Base-by-base conservation (phyloP, 2,888 invertebrate species). In the Caenorhabditis sp. region DNA sequence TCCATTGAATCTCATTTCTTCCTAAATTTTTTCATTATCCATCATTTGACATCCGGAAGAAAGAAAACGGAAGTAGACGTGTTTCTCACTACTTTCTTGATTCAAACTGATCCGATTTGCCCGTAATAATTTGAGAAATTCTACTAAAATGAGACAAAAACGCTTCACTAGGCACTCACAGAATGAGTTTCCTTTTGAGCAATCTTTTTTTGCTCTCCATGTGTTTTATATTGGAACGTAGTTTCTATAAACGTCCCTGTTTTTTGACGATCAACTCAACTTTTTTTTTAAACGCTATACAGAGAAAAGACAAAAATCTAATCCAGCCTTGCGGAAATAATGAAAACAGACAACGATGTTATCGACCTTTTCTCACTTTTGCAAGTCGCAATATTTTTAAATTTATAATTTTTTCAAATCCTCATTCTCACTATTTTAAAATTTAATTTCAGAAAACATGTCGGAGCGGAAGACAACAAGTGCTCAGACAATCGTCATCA, bases 401-500 rank as follows among this genome's bases (percentile, higher is more conserved):
- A 40, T 40, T 40, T 13, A 40, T 40, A 11, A 32, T 32, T 32
- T 20, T 53, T 51, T 53, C 15, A 26, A 55, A 40, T 47, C 32
- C 4, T 32, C n/a, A n/a, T 32, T 32, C 32, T 32, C 32, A 32
- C 32, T 32, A n/a, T n/a, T n/a, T n/a, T n/a, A n/a, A n/a, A n/a
- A n/a, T n/a, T n/a, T 50, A 15, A 28, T 79, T 82, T 44, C 65
- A 80, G 80, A 80, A 47, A 40, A 50, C n/a, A 77, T 80, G 80
- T 72, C 76, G 37, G 80, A 82, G 68, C 65, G 80, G 13, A 71
- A 61, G 28, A 68, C 76, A 22, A 74, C 79, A 3, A 71, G 79
- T 32, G 62, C 70, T 37, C 71, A 74, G 64, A 84, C 84, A 0
- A 74, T 83, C 9, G 72, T 80, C 22, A 76, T 84, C 24, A 80